These are phyloP conservation scores for Pongo abelii DNA, from an alignment of 2,113 vertebrate genomes.

Conservation along the genomic window DNA sequence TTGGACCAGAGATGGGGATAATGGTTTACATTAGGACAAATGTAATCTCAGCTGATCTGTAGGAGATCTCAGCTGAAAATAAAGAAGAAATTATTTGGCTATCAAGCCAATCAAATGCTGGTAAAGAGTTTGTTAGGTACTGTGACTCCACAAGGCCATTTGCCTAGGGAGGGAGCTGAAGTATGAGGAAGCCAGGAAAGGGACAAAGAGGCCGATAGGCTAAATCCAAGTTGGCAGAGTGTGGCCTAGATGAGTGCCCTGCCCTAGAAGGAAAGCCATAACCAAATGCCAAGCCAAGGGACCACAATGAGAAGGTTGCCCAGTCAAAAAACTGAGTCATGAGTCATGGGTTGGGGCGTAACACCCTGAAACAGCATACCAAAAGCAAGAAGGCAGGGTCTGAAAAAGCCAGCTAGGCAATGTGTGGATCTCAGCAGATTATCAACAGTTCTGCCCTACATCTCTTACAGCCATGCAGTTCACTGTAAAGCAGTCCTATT, in stretches of 20 bases:
- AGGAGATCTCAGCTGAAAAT: background rate
- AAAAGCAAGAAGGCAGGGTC: background rate
- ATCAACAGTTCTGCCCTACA: background rate
- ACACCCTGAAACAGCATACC: background rate
- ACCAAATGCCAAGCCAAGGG: background rate
- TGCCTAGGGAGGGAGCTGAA: background rate
- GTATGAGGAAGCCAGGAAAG: background rate
- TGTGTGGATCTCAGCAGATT: background rate
- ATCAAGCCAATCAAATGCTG: background rate
- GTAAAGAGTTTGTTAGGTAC: background rate
- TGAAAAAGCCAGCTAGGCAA: background rate
- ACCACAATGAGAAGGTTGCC: background rate
- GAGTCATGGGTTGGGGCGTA: accelerated
- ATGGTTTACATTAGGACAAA: background rate
- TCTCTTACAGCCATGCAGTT: background rate
- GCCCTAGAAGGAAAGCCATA: background rate
- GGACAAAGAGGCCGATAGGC: background rate
- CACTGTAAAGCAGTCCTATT: background rate
- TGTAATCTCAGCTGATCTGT: no score
- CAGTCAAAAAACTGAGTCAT: background rate
- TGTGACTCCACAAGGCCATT: background rate
- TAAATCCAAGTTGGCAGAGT: background rate
- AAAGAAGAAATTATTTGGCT: background rate
- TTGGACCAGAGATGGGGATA: background rate
- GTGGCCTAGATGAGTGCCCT: background rate